Evolutionary conservation across 2,113 vertebrate species (phyloP).

Genomic region (Silurus glanis): DNA sequence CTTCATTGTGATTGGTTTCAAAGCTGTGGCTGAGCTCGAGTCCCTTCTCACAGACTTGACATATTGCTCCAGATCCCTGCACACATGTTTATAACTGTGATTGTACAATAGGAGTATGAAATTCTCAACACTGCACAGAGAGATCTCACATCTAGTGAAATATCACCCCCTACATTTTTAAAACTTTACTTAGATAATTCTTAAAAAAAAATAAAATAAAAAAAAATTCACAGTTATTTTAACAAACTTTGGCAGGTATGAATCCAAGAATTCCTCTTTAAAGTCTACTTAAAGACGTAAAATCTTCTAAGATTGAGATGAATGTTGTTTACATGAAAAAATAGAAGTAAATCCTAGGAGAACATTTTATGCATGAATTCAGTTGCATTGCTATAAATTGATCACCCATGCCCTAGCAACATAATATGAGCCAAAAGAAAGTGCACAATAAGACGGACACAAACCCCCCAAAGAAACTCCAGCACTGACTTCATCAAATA

Average conservation of each 20-base stretch:
- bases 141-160: neutral
- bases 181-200: neutral
- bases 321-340: neutral
- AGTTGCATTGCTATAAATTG: neutral
- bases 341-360: neutral
- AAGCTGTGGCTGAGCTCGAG: conserved; percentile 56
- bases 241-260: neutral
- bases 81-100: neutral
- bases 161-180: neutral
- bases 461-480: neutral
- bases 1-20: conserved; percentile 80
- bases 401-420: neutral
- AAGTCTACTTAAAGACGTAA: neutral
- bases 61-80: conserved; percentile 87
- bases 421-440: neutral
- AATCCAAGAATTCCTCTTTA: neutral
- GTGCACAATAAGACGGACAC: neutral
- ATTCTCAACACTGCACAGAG: neutral
- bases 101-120: neutral
- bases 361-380: neutral
- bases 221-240: neutral
- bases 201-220: neutral
- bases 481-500: neutral
- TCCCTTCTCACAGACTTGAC: conserved; percentile 85
- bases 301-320: neutral